Evolutionary conservation across 2,888 invertebrate species (phyloP).

Genomic region (Sympetrum striolatum): DNA sequence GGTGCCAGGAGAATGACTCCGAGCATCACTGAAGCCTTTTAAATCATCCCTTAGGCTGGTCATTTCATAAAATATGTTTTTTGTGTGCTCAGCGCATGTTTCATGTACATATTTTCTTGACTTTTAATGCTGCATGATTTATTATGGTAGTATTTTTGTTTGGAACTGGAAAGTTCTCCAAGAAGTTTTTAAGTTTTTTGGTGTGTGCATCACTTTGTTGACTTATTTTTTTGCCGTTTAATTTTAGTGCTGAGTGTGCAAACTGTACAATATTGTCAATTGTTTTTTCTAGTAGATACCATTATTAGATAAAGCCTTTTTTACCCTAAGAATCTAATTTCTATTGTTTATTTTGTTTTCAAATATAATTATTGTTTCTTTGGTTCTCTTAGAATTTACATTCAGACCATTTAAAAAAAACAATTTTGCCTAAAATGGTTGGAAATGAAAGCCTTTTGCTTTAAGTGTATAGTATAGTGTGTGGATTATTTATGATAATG

Average conservation of each 20-base stretch:
- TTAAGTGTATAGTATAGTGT: background rate
- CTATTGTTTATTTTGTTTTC: background rate
- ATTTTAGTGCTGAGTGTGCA: background rate
- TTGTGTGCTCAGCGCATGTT: constrained; percentile 30
- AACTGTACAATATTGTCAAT: background rate
- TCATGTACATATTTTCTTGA: constrained; percentile 35
- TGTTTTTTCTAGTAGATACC: background rate
- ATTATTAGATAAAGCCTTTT: background rate
- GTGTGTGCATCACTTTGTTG: background rate
- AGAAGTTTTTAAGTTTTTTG: background rate
- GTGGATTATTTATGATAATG: background rate
- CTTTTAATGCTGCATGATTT: constrained; percentile 16
- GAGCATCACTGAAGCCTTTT: constrained; percentile 37
- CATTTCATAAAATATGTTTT: constrained; percentile 1
- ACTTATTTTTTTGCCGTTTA: background rate
- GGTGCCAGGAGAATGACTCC: constrained; percentile 40
- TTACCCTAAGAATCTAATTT: background rate
- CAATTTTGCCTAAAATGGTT: background rate
- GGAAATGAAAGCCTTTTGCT: background rate
- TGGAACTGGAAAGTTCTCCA: background rate
- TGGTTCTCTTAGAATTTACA: no score
- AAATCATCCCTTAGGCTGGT: constrained; percentile 32
- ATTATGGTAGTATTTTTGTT: background rate
- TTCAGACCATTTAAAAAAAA: no score
- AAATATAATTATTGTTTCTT: background rate